Percentiles rank a stretch among this genome's conserved stretches.
phyloP scores from a whole-genome alignment of 37 sponge, comb jelly and placozoan genomes.

The Spongilla lacustris region DNA sequence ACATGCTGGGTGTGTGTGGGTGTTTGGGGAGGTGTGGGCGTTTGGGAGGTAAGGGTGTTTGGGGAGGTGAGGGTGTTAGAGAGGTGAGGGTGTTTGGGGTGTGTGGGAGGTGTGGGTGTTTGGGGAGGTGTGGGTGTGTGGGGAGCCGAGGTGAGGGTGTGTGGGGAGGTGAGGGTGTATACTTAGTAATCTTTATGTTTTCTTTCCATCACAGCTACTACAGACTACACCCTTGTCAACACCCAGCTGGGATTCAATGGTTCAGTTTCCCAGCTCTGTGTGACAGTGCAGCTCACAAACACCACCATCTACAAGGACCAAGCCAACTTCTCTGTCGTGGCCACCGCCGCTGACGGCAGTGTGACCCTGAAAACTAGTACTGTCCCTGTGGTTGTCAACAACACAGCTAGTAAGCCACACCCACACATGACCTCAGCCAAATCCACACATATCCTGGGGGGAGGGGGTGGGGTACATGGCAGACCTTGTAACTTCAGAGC shows the following conservation, averaged over 20 bases:
- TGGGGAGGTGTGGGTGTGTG: neutral
- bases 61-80: neutral
- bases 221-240: neutral
- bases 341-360: neutral
- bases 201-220: neutral
- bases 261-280: neutral
- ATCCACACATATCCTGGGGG: too few species aligned
- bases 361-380: neutral
- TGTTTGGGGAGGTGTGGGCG: neutral
- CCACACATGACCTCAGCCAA: too few species aligned
- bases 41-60: neutral
- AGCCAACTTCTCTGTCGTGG: neutral
- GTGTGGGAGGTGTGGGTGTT: neutral
- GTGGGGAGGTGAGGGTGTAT: conserved; percentile 4
- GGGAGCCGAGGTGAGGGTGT: neutral
- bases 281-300: neutral
- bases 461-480: too few species aligned
- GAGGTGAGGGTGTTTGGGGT: neutral
- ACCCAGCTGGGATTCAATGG: neutral
- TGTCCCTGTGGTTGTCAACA: neutral
- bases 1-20: neutral
- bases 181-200: neutral
- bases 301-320: neutral
- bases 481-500: too few species aligned
- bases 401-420: neutral